Evolutionary conservation across 2,888 invertebrate species (phyloP).

Genomic region (Nomada hirtipes): DNA sequence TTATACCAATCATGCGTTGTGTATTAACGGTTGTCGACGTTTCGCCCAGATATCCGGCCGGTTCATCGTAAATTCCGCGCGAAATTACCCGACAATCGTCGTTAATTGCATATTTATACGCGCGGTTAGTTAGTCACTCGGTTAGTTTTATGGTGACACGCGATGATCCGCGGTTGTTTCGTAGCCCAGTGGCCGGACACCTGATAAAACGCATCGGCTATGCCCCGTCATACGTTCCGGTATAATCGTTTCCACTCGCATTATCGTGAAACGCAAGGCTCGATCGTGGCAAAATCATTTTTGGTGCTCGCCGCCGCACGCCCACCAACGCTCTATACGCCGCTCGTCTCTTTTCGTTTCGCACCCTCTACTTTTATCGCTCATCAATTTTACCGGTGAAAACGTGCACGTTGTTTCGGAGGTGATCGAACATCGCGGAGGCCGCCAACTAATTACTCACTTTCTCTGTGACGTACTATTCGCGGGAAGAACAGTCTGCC

Average conservation of each 20-base stretch:
- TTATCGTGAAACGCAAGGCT: conserved; percentile 62
- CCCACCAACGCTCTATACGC: neutral
- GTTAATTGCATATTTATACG: conserved; percentile 77
- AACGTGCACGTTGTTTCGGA: conserved; percentile 38
- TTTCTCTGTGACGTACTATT: conserved; percentile 17
- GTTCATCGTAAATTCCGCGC: conserved; percentile 73
- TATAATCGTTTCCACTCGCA: conserved; percentile 66
- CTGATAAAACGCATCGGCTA: conserved; percentile 59
- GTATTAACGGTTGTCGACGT: conserved; percentile 77
- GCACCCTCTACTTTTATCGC: conserved; percentile 17
- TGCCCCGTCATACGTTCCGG: conserved; percentile 51
- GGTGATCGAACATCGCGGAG: conserved; percentile 18
- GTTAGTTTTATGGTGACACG: conserved; percentile 72
- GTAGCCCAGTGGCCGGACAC: conserved; percentile 1
- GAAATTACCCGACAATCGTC: conserved; percentile 76
- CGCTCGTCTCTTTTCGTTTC: neutral
- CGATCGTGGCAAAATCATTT: conserved; percentile 64
- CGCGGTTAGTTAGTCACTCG: conserved; percentile 64
- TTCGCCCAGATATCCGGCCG: conserved; percentile 61
- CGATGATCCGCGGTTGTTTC: conserved; percentile 27
- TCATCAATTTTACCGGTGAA: conserved; percentile 53
- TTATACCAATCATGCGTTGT: conserved; percentile 81
- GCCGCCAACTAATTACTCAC: conserved; percentile 52
- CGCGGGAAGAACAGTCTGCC: conserved; percentile 46
- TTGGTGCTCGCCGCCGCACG: conserved; percentile 27